phyloP scores from a whole-genome alignment of 2,113 vertebrate species.

The Centropristis striata region DNA sequence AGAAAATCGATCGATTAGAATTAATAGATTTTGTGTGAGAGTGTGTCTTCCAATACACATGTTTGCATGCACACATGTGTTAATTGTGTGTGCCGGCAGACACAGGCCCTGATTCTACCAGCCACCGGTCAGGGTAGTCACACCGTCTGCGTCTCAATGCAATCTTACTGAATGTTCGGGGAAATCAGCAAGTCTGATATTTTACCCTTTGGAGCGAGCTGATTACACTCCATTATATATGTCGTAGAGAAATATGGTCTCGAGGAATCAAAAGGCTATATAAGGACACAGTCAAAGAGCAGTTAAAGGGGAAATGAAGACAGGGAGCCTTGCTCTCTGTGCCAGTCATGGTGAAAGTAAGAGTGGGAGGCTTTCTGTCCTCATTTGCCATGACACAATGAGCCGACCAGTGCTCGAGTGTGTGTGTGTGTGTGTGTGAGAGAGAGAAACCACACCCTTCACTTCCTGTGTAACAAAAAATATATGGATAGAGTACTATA shows the following conservation, averaged over 20 bases:
- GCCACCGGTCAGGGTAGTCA: constrained; percentile 12
- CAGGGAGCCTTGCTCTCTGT: constrained; percentile 1
- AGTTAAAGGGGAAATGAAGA: constrained; percentile 27
- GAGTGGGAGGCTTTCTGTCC: constrained; percentile 59
- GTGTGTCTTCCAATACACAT: neutral
- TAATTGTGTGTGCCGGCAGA: constrained; percentile 13
- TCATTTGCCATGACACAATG: constrained; percentile 68
- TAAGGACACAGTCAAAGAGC: constrained; percentile 33
- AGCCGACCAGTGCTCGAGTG: constrained; percentile 45
- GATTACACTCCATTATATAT: neutral
- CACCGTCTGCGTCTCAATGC: neutral
- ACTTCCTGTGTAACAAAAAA: constrained; percentile 71
- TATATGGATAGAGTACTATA: constrained; percentile 23
- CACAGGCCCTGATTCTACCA: constrained; percentile 15
- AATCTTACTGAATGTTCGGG: neutral
- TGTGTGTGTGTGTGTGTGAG: constrained; percentile 17
- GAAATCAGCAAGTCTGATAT: neutral
- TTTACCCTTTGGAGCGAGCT: neutral
- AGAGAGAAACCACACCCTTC: constrained; percentile 83
- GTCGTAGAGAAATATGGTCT: neutral
- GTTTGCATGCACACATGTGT: constrained; percentile 25
- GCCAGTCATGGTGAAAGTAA: constrained; percentile 41
- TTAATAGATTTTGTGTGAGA: too few species aligned
- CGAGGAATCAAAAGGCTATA: constrained; percentile 30
- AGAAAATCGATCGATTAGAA: too few species aligned